Evolutionary conservation across 2,113 vertebrate species (phyloP).

Genomic region (Uropsilus gracilis): DNA sequence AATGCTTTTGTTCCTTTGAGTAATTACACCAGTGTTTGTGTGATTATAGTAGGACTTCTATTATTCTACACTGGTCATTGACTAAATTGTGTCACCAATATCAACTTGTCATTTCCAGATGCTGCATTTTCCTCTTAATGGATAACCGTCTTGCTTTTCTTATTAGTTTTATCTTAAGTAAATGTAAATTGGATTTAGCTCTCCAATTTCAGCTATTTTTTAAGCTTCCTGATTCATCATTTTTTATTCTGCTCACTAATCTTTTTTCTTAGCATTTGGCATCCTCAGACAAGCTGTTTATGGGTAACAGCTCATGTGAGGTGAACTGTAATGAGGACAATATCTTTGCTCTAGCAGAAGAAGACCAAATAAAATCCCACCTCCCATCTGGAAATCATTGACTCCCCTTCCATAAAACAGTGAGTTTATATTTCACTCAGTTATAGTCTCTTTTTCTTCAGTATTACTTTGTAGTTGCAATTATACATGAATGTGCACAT

Average conservation of each 20-base stretch:
- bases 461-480: background rate
- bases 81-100: background rate
- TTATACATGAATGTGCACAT: background rate
- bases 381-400: constrained; percentile 71
- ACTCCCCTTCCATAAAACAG: constrained; percentile 55
- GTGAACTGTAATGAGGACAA: background rate
- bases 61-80: background rate
- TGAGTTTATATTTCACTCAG: constrained; percentile 67
- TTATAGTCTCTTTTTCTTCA: background rate
- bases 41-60: background rate
- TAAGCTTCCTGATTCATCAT: constrained; percentile 46
- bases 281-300: constrained; percentile 18
- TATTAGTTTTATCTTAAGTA: constrained; percentile 2
- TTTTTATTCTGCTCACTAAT: constrained; percentile 62
- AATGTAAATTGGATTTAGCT: constrained; percentile 33
- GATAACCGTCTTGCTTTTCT: background rate
- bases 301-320: constrained; percentile 75
- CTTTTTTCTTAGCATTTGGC: constrained; percentile 69
- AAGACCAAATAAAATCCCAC: constrained; percentile 56
- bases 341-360: constrained; percentile 59
- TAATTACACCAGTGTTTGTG: background rate
- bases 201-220: constrained; percentile 16
- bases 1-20: background rate
- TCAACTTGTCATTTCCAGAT: background rate
- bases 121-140: background rate